phyloP scores from a whole-genome alignment of 2,113 vertebrate species.

The Lophius piscatorius region DNA sequence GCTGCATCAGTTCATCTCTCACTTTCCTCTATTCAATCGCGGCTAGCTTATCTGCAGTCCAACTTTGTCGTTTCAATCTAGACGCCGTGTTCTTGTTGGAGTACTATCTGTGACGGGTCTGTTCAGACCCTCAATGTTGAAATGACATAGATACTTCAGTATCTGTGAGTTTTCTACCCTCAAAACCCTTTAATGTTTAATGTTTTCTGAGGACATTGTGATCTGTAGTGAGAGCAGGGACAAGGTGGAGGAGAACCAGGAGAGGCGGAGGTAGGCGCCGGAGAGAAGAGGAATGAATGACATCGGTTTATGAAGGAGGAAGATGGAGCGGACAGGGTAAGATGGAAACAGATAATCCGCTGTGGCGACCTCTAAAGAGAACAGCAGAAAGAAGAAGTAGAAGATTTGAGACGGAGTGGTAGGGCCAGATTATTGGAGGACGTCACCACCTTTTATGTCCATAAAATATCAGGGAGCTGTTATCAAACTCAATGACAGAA shows the following conservation, averaged over 20 bases:
- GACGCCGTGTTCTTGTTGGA: constrained; percentile 6
- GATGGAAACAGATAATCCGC: no score
- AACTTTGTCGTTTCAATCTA: constrained; percentile 19
- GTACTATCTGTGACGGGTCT: background rate
- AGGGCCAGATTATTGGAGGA: background rate
- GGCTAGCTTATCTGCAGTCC: background rate
- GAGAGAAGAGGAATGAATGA: no score
- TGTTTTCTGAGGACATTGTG: background rate
- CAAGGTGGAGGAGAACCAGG: no score
- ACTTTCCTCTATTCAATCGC: constrained; percentile 41
- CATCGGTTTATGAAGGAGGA: no score
- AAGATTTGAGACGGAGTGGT: no score
- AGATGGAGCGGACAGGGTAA: no score
- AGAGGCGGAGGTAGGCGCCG: no score
- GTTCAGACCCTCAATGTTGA: background rate
- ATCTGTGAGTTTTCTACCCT: constrained; percentile 13
- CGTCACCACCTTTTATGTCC: background rate
- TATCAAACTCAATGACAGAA: constrained; percentile 33
- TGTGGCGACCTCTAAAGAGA: no score
- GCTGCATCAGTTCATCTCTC: constrained; percentile 21
- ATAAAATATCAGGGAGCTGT: constrained; percentile 10
- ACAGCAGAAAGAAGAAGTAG: no score
- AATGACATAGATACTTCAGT: constrained; percentile 7
- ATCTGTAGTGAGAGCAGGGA: no score
- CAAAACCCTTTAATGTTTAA: constrained; percentile 23